A percentile compares a stretch with the other conserved stretches of the same genome.
Conservation (phyloP, 2,113 vertebrate species). For the Haliaeetus leucogaster region DNA sequence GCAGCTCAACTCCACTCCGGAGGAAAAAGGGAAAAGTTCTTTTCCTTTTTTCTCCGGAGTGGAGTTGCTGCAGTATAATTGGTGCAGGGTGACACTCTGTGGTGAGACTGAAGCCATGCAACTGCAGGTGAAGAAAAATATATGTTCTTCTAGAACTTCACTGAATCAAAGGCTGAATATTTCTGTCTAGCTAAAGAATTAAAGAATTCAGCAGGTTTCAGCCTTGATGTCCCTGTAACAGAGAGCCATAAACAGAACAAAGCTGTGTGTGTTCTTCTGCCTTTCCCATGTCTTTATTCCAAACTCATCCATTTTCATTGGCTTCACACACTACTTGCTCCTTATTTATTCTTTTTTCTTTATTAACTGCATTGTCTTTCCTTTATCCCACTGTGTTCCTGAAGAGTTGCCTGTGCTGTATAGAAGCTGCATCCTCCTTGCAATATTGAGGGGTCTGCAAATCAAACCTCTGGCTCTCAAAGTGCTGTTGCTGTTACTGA, state of each 20-base stretch:
- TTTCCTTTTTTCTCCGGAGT: neutral
- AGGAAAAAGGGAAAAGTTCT: neutral
- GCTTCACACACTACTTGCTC: neutral
- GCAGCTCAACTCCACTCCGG: neutral
- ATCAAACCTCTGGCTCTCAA: neutral
- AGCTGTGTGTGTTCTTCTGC: neutral
- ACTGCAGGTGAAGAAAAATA: neutral
- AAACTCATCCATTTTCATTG: neutral
- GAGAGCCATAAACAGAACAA: neutral
- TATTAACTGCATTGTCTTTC: neutral
- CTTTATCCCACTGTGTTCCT: neutral
- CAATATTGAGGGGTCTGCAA: neutral
- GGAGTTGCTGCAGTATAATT: neutral
- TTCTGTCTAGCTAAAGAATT: neutral
- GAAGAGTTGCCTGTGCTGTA: neutral
- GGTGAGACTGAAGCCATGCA: neutral
- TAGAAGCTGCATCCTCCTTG: neutral
- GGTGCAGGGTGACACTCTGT: conserved; percentile 37
- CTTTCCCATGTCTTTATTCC: neutral
- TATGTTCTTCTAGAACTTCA: fast-evolving
- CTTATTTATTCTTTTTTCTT: neutral
- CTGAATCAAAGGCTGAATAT: neutral
- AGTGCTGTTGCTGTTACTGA: neutral
- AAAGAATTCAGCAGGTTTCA: neutral
- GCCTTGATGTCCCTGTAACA: neutral